Evolutionary conservation across 2,888 invertebrate genomes (phyloP), one percentile per base, ranked within the genome.

Genomic region (Electrophaes corylata): DNA sequence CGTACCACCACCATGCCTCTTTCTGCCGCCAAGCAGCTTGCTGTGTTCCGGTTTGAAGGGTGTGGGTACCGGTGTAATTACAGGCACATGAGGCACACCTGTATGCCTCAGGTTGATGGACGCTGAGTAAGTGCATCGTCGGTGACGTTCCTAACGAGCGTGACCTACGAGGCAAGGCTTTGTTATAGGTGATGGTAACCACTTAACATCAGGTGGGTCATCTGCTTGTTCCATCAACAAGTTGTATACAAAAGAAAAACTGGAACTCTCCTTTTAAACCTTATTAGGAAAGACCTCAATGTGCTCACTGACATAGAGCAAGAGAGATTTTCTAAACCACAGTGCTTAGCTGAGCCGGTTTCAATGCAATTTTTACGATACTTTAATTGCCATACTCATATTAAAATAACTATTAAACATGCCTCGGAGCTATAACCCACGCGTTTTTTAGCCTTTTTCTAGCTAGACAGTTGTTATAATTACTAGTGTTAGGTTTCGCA

Each of bases 291-390:
- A 45, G 31, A 43, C 20, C 19, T 8, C 52, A 39, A 35, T 44
- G 11, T n/a, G 20, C n/a, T 23, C 14, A 29, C 18, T 18, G 23
- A 1, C 43, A 20, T 35, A 33, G 29, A 60, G 16, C 16, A 23
- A 46, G 19, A 51, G 54, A 55, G 19, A 45, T 55, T 60, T 55
- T 60, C 60, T 60, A 60, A 49, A 49, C 18, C 29, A 19, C 12
- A 35, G 44, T 44, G 16, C 41, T 40, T 45, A 43, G 39, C 23
- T 26, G 31, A 57, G 31, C 53, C 43, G 41, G 50, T 49, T 56
- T 54, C 33, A 39, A 54, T 54, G 31, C 18, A 54, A 41, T 55
- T 50, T 35, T 41, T 33, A 51, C 26, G 41, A 35, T 35, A 44
- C 4, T 19, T 33, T 4, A 43, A 43, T 51, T 47, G 51, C 12